Percentiles rank a stretch among this genome's conserved stretches.
Conservation (phyloP, 2,797 vertebrate species). For the Hoplostethus atlanticus region DNA sequence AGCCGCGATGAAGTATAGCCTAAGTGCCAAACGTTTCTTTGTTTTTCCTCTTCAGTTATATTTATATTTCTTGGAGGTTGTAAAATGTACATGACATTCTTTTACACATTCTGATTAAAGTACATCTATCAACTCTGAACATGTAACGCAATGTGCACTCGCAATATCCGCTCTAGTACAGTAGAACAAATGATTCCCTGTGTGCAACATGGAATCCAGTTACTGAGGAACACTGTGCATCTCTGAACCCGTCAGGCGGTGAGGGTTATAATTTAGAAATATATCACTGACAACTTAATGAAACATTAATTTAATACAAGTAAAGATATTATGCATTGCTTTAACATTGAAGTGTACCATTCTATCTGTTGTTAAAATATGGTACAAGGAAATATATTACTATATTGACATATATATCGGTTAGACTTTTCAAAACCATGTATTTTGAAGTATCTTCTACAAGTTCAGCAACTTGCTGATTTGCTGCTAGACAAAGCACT, state of each 20-base stretch:
- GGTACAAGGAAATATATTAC: conserved; percentile 69
- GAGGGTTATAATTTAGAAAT: conserved; percentile 65
- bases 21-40: conserved; percentile 77
- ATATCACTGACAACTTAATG: conserved; percentile 71
- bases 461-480: conserved; percentile 83
- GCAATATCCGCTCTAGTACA: conserved; percentile 45
- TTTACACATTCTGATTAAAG: conserved; percentile 33
- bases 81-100: conserved; percentile 55
- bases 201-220: conserved; percentile 31
- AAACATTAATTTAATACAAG: conserved; percentile 65
- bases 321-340: conserved; percentile 63
- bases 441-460: conserved; percentile 83
- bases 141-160: conserved; percentile 57
- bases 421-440: conserved; percentile 73
- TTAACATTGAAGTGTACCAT: conserved; percentile 65
- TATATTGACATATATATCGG: conserved; percentile 70
- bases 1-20: conserved; percentile 71
- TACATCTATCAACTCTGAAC: conserved; percentile 40
- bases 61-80: conserved; percentile 70
- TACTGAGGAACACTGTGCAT: conserved; percentile 64
- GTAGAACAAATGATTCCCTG: conserved; percentile 25
- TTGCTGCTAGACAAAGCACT: conserved; percentile 88
- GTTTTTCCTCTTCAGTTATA: conserved; percentile 56
- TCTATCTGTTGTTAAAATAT: conserved; percentile 62
- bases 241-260: conserved; percentile 54